These are phyloP conservation scores for Chelonoidis abingdonii DNA, from an alignment of 2,113 vertebrate genomes.

Conservation along the genomic window DNA sequence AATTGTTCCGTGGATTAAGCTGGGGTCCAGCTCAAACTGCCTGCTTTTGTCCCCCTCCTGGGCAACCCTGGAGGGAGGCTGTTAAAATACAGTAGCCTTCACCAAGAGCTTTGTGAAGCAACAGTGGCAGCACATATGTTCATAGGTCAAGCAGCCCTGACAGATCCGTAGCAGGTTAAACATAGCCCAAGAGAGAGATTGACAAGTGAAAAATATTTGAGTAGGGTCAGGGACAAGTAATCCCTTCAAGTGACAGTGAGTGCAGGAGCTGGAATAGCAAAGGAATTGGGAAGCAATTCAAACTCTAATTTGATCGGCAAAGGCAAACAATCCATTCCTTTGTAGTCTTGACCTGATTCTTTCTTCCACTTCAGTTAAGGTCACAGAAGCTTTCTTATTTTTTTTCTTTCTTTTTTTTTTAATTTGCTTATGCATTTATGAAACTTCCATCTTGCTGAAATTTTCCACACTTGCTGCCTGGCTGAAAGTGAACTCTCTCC, in stretches of 20 bases:
- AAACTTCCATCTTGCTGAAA: neutral
- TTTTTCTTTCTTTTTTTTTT: no score
- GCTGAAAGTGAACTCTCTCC: neutral
- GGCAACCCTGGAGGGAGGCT: neutral
- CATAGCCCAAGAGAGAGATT: neutral
- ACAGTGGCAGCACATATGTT: neutral
- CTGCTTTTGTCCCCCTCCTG: neutral
- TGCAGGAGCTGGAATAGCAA: constrained; percentile 22
- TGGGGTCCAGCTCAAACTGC: neutral
- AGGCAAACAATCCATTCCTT: constrained; percentile 4
- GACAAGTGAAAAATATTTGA: neutral
- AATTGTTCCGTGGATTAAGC: neutral
- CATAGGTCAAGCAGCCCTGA: neutral
- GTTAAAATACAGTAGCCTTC: neutral
- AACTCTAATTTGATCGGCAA: neutral
- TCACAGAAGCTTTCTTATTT: neutral
- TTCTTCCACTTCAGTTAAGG: neutral
- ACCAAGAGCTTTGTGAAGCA: neutral
- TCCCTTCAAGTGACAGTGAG: neutral
- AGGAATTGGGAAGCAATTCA: neutral
- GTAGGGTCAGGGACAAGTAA: constrained; percentile 16
- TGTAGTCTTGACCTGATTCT: neutral
- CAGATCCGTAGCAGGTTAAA: neutral
- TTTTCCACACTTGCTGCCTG: neutral
- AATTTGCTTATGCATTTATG: neutral